Base-by-base conservation (phyloP, 2,888 invertebrate species). In the Trypoxylon attenuatum region DNA sequence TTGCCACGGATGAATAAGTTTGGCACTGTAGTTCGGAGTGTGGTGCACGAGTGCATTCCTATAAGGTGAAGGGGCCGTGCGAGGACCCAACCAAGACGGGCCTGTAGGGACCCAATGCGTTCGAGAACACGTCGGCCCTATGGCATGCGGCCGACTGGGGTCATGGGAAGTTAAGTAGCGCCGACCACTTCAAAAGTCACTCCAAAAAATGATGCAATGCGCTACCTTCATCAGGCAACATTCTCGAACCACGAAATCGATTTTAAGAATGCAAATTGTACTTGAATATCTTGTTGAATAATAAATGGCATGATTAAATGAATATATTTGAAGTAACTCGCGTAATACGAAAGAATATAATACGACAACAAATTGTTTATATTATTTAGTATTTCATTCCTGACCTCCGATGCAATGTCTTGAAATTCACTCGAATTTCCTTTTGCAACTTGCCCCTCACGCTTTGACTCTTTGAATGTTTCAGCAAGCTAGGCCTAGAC, bases 401-500 rank as follows among this genome's bases (percentile, higher is more conserved):
- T n/a, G n/a, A n/a, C n/a, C n/a, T n/a, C n/a, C n/a, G n/a, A n/a
- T n/a, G n/a, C n/a, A n/a, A n/a, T n/a, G n/a, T n/a, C n/a, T n/a
- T n/a, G n/a, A 33, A 33, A 33, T 33, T 6, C 13, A 1, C 13
- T 33, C 5, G 13, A 33, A 33, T 29, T n/a, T n/a, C n/a, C n/a
- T n/a, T n/a, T n/a, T n/a, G n/a, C n/a, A n/a, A n/a, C n/a, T n/a
- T n/a, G n/a, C n/a, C n/a, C n/a, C n/a, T n/a, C n/a, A n/a, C n/a
- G n/a, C n/a, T n/a, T n/a, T n/a, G n/a, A n/a, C n/a, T n/a, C n/a
- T n/a, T n/a, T n/a, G n/a, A 2, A 33, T 53, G 72, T 89, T 91
- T 38, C 90, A 97, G 97, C 86, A 96, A 96, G 89, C 90, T 98
- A 50, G 95, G 95, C 0, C 87, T 98, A 83, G 98, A 98, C 88